phyloP scores from a whole-genome alignment of 2,888 invertebrate genomes.

The Callimorpha dominula region DNA sequence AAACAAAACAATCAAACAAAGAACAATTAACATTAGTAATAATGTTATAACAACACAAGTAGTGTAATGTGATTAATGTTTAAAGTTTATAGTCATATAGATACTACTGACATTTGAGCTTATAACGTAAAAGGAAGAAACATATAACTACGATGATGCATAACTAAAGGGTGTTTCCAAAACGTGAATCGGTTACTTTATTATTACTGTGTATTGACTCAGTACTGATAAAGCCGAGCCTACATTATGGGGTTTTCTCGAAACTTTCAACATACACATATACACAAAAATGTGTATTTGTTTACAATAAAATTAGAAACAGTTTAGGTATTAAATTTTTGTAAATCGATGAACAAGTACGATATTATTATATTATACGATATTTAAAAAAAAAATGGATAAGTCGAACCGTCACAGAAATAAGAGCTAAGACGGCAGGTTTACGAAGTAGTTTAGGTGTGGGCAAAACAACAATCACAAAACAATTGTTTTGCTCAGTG shows the following conservation, averaged over 20 bases:
- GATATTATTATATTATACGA: too few species aligned
- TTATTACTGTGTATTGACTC: constrained; percentile 57
- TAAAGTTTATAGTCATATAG: constrained; percentile 1
- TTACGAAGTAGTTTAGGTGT: too few species aligned
- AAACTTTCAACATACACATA: constrained; percentile 9
- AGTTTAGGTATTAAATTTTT: too few species aligned
- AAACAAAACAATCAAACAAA: background rate
- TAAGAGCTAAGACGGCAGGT: background rate
- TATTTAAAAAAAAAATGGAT: background rate
- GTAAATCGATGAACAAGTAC: too few species aligned
- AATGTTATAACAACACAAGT: background rate
- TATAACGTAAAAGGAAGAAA: constrained; percentile 6
- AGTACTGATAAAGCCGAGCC: constrained; percentile 37
- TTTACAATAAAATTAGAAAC: too few species aligned
- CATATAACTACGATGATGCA: constrained; percentile 17
- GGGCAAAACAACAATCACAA: too few species aligned
- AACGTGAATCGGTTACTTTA: constrained; percentile 61
- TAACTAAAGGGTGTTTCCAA: constrained; percentile 58
- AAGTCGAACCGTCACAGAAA: background rate
- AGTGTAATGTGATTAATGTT: background rate
- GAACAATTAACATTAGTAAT: background rate
- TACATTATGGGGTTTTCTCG: background rate
- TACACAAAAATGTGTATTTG: background rate
- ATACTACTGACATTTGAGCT: background rate
- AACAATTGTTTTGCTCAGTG: too few species aligned